These are phyloP conservation scores for Esperia sulphurella DNA, from an alignment of 2,888 invertebrate species.

Conservation along the genomic window DNA sequence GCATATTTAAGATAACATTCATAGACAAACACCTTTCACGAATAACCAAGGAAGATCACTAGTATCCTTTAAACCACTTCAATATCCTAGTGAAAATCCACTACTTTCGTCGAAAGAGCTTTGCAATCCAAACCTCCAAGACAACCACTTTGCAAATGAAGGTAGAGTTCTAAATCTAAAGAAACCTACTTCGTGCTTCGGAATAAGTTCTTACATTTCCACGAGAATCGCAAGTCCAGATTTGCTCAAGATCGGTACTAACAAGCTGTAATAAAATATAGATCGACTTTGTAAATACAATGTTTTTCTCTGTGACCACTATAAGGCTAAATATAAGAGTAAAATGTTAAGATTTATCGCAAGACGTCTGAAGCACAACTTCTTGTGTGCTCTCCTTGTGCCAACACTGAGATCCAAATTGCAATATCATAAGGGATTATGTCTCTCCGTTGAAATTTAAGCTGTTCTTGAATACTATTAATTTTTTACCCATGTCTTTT, in stretches of 20 bases:
- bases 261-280: conserved; percentile 1
- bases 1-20: no score
- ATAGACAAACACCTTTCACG: no score
- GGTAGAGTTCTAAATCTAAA: neutral
- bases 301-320: neutral
- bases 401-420: conserved; percentile 9
- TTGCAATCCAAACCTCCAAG: neutral
- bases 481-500: neutral
- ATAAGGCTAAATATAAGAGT: neutral
- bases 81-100: neutral
- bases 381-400: conserved; percentile 1
- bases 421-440: conserved; percentile 5
- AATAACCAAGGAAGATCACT: no score
- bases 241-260: no score
- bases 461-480: neutral
- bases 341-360: neutral
- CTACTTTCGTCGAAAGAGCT: neutral
- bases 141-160: neutral
- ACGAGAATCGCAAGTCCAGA: no score
- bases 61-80: no score
- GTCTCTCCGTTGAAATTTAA: conserved; percentile 2
- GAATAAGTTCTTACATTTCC: neutral
- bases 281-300: neutral
- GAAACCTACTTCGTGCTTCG: neutral
- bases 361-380: neutral